phyloP scores from a whole-genome alignment of 2,888 invertebrate genomes.

The Zygaena filipendulae region DNA sequence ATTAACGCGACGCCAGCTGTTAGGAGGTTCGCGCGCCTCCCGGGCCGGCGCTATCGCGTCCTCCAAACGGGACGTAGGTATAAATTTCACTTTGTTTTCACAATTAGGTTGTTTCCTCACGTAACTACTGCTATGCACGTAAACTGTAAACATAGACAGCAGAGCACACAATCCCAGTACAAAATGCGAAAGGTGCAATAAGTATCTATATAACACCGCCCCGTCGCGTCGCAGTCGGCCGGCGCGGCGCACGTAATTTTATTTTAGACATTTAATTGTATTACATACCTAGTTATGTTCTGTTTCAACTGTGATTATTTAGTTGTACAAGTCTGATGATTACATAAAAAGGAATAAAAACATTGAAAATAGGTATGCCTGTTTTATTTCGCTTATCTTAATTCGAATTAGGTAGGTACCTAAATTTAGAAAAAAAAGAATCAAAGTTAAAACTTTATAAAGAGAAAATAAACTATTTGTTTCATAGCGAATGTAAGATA shows the following conservation, averaged over 20 bases:
- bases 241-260: conserved; percentile 34
- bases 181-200: conserved; percentile 28
- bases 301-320: conserved; percentile 72
- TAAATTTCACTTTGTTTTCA: too few species aligned
- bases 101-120: too few species aligned
- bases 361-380: too few species aligned
- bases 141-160: conserved; percentile 30
- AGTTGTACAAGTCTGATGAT: conserved; percentile 70
- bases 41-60: neutral
- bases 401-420: too few species aligned
- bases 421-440: too few species aligned
- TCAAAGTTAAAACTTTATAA: too few species aligned
- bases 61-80: conserved; percentile 11
- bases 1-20: conserved; percentile 12
- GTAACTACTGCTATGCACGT: too few species aligned
- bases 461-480: too few species aligned
- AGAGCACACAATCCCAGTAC: conserved; percentile 60
- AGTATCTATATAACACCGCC: too few species aligned
- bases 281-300: conserved; percentile 54
- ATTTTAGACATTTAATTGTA: conserved; percentile 47
- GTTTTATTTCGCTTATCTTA: too few species aligned
- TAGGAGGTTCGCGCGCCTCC: conserved; percentile 8
- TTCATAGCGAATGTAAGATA: too few species aligned
- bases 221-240: conserved; percentile 14
- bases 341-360: conserved; percentile 66